Percentiles rank a stretch among this genome's conserved stretches.
phyloP scores from a whole-genome alignment of 1,140 invertebrate species.

The Dolichoris vasculosae region DNA sequence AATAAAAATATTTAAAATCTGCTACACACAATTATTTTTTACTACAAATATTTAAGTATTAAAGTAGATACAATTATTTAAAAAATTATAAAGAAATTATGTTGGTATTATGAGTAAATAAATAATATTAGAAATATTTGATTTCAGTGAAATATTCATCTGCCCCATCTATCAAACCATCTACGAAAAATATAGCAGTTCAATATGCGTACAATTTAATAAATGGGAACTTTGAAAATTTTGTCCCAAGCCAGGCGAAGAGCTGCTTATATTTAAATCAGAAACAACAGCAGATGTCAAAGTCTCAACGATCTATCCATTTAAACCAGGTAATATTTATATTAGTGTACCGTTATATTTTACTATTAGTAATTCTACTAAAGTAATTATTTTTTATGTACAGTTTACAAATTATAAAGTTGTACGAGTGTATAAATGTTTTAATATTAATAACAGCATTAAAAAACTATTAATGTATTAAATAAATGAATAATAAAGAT shows the following conservation, averaged over 20 bases:
- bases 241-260: slow-evolving; percentile 62
- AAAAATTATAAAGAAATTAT: not conserved
- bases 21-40: too few relatives aligned
- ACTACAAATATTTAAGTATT: not conserved
- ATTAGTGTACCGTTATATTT: not conserved
- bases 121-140: not conserved
- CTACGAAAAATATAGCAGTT: slow-evolving; percentile 54
- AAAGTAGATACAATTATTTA: not conserved
- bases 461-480: too few relatives aligned
- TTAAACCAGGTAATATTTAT: slow-evolving; percentile 28
- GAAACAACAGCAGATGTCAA: slow-evolving; percentile 58
- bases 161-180: not conserved
- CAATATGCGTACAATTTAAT: slow-evolving; percentile 64
- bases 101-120: not conserved
- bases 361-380: too few relatives aligned
- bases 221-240: slow-evolving; percentile 58
- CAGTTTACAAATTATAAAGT: too few relatives aligned
- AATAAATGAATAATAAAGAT: too few relatives aligned
- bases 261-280: slow-evolving; percentile 68
- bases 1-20: too few relatives aligned
- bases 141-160: slow-evolving; percentile 23
- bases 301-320: slow-evolving; percentile 68
- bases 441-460: too few relatives aligned
- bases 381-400: too few relatives aligned
- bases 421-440: too few relatives aligned